A percentile compares a stretch with the other conserved stretches of the same genome.
These are phyloP conservation scores for Platycheirus rosarum DNA, from an alignment of 2,888 invertebrate genomes.

Conservation along the genomic window DNA sequence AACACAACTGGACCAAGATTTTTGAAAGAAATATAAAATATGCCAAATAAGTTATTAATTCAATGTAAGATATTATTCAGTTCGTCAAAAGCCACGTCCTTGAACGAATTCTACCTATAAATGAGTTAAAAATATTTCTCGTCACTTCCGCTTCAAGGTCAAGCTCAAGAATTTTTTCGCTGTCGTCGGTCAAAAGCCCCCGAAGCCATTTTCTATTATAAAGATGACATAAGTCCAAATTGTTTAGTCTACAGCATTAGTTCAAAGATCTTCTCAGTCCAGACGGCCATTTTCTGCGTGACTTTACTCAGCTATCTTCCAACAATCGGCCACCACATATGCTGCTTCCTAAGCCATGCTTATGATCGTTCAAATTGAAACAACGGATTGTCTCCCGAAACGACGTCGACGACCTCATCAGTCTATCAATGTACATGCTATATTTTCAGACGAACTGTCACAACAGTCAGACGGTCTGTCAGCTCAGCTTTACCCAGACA, in stretches of 20 bases:
- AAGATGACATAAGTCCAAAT: slow-evolving; percentile 11
- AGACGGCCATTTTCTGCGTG: neutral
- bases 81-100: neutral
- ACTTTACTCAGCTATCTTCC: neutral
- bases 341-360: neutral
- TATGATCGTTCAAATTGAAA: slow-evolving; percentile 46
- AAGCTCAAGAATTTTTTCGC: slow-evolving; percentile 9
- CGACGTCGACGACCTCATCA: slow-evolving; percentile 52
- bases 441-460: neutral
- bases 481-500: slow-evolving; percentile 9
- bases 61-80: too few species aligned
- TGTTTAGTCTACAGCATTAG: neutral
- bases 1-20: too few species aligned
- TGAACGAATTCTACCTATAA: neutral
- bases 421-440: slow-evolving; percentile 4
- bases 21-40: too few species aligned
- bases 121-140: slow-evolving; percentile 7
- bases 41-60: too few species aligned
- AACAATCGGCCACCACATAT: neutral
- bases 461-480: slow-evolving; percentile 29
- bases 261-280: slow-evolving; percentile 9
- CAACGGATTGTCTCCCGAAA: slow-evolving; percentile 27
- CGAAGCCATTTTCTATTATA: neutral
- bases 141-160: neutral
- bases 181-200: neutral